phyloP scores from a whole-genome alignment of 2,888 invertebrate genomes.

The Drosophila flavopinicola region DNA sequence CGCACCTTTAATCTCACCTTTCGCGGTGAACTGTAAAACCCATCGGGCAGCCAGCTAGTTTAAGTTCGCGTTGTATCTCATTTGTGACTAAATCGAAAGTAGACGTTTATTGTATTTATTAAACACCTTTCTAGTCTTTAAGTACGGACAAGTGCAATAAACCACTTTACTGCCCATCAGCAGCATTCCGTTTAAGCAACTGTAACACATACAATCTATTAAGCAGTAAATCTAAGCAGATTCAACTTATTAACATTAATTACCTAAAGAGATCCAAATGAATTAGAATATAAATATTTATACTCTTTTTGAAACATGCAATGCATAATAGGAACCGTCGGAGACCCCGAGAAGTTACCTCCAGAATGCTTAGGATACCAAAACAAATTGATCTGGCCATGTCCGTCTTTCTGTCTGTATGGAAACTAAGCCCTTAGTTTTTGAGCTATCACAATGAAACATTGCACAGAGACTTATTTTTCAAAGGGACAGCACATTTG shows the following conservation, averaged over 20 bases:
- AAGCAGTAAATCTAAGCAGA: conserved; percentile 1
- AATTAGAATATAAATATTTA: not conserved
- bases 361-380: no score
- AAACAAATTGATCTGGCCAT: no score
- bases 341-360: no score
- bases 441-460: no score
- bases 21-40: conserved; percentile 57
- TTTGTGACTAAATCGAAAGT: conserved; percentile 24
- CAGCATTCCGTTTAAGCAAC: conserved; percentile 40
- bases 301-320: no score
- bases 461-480: no score
- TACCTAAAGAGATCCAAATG: not conserved
- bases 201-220: not conserved
- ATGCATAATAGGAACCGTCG: no score
- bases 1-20: conserved; percentile 87
- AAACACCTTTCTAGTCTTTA: conserved; percentile 24
- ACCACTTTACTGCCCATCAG: conserved; percentile 32
- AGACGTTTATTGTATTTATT: conserved; percentile 64
- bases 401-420: no score
- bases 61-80: conserved; percentile 42
- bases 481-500: no score
- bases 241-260: not conserved
- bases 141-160: conserved; percentile 25
- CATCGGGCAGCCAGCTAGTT: not conserved
- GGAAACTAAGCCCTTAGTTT: no score